A percentile compares a stretch with the other conserved stretches of the same genome.
Conservation (phyloP, 37 sponge, comb jelly and placozoan genomes). For the Beroe forskalii region DNA sequence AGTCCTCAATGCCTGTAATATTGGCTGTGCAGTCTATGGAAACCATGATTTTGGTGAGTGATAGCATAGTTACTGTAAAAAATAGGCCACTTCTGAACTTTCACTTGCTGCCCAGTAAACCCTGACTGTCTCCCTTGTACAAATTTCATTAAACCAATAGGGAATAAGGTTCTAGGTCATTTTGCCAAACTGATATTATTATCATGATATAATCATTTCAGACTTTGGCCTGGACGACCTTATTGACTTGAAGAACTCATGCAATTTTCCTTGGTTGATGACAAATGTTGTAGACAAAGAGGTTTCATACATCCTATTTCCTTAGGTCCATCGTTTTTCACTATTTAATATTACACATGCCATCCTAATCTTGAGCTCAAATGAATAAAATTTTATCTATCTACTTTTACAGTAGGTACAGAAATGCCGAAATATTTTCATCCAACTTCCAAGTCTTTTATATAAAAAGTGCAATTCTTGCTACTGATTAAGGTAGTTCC, state of each 20-base stretch:
- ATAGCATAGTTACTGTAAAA: not conserved
- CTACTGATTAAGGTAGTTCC: too few relatives aligned
- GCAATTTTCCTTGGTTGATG: slow-evolving; percentile 81
- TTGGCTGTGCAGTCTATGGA: slow-evolving; percentile 77
- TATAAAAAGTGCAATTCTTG: too few relatives aligned
- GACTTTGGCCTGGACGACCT: slow-evolving; percentile 86
- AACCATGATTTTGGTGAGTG: slow-evolving; percentile 85
- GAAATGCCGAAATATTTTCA: too few relatives aligned
- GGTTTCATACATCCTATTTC: not conserved
- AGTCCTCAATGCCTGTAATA: slow-evolving; percentile 72
- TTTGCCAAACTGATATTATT: too few relatives aligned
- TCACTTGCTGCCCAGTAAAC: not conserved
- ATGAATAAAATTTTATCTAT: too few relatives aligned
- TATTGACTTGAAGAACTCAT: slow-evolving; percentile 65
- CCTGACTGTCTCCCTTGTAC: not conserved
- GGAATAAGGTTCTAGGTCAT: too few relatives aligned
- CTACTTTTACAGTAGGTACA: too few relatives aligned
- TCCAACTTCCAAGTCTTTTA: too few relatives aligned
- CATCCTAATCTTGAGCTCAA: too few relatives aligned
- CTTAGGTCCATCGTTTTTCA: not conserved
- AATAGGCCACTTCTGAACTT: not conserved
- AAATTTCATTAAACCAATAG: not conserved
- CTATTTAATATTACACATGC: not conserved
- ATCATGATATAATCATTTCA: not conserved
- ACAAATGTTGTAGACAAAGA: slow-evolving; percentile 71